These are phyloP conservation scores for Disparrhopalites patrizii DNA, from an alignment of 2,888 invertebrate species.

Conservation along the genomic window DNA sequence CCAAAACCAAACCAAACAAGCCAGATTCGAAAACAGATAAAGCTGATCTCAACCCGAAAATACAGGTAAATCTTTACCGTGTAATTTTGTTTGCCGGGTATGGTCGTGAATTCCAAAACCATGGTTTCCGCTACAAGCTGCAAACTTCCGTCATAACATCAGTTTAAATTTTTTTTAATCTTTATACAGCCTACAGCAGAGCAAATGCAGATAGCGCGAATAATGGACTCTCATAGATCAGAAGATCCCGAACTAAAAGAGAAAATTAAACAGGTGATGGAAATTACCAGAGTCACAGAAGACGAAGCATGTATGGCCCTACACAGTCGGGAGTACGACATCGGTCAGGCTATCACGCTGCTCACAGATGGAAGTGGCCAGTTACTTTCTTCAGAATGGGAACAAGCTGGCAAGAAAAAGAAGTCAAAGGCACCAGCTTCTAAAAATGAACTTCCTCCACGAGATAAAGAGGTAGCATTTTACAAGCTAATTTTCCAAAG, in stretches of 20 bases:
- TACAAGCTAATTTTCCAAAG: not conserved
- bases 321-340: slow-evolving; percentile 87
- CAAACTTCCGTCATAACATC: too few species aligned
- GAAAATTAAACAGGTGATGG: slow-evolving; percentile 71
- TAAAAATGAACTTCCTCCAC: slow-evolving; percentile 55
- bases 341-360: slow-evolving; percentile 75
- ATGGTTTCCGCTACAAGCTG: too few species aligned
- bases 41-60: slow-evolving; percentile 57
- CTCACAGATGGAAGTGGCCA: slow-evolving; percentile 69
- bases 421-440: slow-evolving; percentile 53
- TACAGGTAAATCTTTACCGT: slow-evolving; percentile 53
- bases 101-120: too few species aligned
- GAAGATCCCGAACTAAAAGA: slow-evolving; percentile 62
- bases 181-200: slow-evolving; percentile 70
- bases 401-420: slow-evolving; percentile 80
- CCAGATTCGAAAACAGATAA: slow-evolving; percentile 55
- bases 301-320: slow-evolving; percentile 89
- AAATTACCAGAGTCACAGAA: slow-evolving; percentile 82
- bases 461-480: slow-evolving; percentile 23
- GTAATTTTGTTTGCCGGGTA: not conserved
- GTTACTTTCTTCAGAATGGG: slow-evolving; percentile 63
- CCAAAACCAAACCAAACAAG: slow-evolving; percentile 56
- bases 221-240: slow-evolving; percentile 64
- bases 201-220: slow-evolving; percentile 78
- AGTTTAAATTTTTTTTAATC: too few species aligned